Conservation (phyloP, 2,113 vertebrate species). For the Bostrychus sinensis region DNA sequence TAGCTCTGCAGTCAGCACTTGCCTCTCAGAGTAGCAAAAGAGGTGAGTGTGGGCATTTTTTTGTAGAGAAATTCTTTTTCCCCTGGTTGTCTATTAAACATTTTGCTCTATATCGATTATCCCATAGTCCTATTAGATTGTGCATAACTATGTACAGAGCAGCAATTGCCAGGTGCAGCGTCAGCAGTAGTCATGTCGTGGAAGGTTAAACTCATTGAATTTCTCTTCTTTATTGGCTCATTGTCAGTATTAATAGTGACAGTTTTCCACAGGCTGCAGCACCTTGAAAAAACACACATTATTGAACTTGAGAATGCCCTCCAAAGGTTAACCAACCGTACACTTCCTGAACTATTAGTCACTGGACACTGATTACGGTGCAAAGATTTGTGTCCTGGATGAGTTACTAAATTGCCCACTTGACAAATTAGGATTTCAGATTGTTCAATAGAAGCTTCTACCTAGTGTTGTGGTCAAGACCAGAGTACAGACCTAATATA, state of each 20-base stretch:
- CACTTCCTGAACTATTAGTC: background rate
- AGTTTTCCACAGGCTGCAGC: conserved; percentile 20
- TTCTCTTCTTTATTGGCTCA: conserved; percentile 53
- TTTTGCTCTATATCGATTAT: conserved; percentile 17
- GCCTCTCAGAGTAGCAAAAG: conserved; percentile 6
- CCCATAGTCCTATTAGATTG: conserved; percentile 11
- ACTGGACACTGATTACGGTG: too few relatives aligned
- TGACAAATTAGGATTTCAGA: background rate
- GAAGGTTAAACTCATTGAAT: conserved; percentile 66
- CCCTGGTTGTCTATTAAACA: too few relatives aligned
- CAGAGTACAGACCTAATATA: too few relatives aligned
- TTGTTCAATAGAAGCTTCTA: too few relatives aligned
- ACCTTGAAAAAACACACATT: conserved; percentile 28
- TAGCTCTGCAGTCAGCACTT: conserved; percentile 22
- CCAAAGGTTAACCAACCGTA: background rate
- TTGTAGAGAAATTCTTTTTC: background rate
- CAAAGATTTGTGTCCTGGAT: too few relatives aligned
- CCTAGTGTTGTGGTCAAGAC: too few relatives aligned
- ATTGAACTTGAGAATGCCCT: background rate
- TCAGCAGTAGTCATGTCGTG: conserved; percentile 41
- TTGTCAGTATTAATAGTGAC: conserved; percentile 44
- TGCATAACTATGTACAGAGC: background rate
- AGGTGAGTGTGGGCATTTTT: background rate
- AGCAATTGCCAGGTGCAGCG: conserved; percentile 26
- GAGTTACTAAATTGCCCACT: background rate